Evolutionary conservation across 1,140 invertebrate species (phyloP), one percentile per base, ranked within the genome.

Genomic region (Diachasmimorpha longicaudata): DNA sequence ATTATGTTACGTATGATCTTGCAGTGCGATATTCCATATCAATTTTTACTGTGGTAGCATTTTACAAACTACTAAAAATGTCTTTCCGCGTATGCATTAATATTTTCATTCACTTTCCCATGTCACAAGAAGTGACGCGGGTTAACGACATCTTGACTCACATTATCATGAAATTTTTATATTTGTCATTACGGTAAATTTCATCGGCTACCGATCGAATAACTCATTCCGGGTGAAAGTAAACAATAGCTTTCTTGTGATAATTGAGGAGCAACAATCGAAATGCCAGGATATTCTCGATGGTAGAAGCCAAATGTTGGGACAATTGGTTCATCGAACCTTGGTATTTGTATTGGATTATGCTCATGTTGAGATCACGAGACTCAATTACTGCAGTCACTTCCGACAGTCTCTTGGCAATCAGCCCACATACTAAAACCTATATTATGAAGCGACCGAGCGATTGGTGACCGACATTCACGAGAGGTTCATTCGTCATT

Each of bases 341-440:
- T 25, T 63, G 58, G 21, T 25, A 63, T 63, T 63, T 25, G 58
- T 19, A 31, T 25, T 11, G 14, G 10, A 23, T 63, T 63, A 25
- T 63, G 14, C 23, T 4, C 23, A 25, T 63, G 58, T 63, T 8
- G 31, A 63, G 58, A 21, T 63, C 9, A 25, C 58, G 23, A 63
- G 19, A 63, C 23, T 63, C 58, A 31, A 63, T 63, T 63, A 25
- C 58, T 63, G 58, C 23, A 31, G 21, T 63, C 23, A 63, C 58
- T 63, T 63, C 58, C 58, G 58, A 63, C 58, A 63, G 9, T 25
- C 58, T 25, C 58, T 63, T 63, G 58, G 58, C 23, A 63, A 63
- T 25, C 58, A 63, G 58, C 58, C 58, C 23, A 63, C 58, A 63
- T 25, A 63, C 58, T 13, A 63, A 63, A 25, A 63, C 58, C 21